Base-by-base conservation (phyloP, 2,797 vertebrate genomes). In the Acrossocheilus fasciatus region DNA sequence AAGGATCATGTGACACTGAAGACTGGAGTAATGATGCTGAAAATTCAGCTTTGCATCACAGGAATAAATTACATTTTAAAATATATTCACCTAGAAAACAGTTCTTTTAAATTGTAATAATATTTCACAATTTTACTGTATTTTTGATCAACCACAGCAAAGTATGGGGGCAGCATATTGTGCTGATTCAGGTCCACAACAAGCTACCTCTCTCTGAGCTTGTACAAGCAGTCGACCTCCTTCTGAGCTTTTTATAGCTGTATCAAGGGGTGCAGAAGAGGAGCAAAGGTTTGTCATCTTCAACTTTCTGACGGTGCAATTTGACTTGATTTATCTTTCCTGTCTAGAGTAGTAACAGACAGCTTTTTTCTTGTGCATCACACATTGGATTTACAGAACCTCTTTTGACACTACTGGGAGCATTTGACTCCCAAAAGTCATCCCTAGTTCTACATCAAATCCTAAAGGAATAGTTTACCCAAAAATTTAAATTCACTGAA, bases 271-370 rank as follows among this genome's bases (percentile, higher is more conserved):
- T 43, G 12, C 36, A 43, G 54, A 41, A 78, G 54, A 78, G 14
- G 20, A 59, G 36, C 34, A 78, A 62, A 59, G 36, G 12, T 78
- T 78, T 26, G 14, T 78, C 54, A 59, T 78, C 52, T n/a, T 78
- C 52, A 78, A 15, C 52, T 78, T 78, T 78, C 92, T 90, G 91
- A 89, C 89, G 93, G 90, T 93, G 89, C 91, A 92, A 93, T 94
- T 90, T 92, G 81, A 81, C 83, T 92, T 91, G 90, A 92, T 92
- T 90, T 88, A 91, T 94, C 34, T 73, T 64, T 74, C 26, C 64
- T 86, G 41, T 84, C 90, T 93, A 89, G 87, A 2, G 30, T 89
- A 87, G 54, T 50, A 92, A 88, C 30, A 88, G 50, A 57, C 18
- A 77, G 20, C 3, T 57, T 77, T 76, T 77, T 91, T 92, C 88